Conservation (phyloP, 2,888 invertebrate genomes). For the Perithous albicinctus region DNA sequence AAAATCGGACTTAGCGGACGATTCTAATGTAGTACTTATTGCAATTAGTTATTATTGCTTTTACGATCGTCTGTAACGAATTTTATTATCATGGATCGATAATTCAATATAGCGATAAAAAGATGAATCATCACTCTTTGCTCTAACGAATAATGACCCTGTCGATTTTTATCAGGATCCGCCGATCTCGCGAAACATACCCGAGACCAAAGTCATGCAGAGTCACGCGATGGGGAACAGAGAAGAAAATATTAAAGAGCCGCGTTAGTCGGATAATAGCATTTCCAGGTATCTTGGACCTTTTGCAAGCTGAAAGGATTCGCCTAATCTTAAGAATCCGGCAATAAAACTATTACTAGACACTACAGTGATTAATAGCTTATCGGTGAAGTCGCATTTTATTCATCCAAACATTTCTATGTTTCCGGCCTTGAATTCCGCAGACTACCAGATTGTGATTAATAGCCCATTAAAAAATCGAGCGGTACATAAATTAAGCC, state of each 20-base stretch:
- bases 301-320: background rate
- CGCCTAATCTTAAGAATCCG: background rate
- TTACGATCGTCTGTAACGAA: background rate
- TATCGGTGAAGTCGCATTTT: conserved; percentile 8
- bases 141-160: no score
- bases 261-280: background rate
- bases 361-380: conserved; percentile 13
- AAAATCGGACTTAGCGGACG: background rate
- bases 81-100: background rate
- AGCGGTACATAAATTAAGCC: conserved; percentile 19
- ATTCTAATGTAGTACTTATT: no score
- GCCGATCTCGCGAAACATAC: background rate
- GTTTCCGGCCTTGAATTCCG: conserved; percentile 10
- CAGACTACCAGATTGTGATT: conserved; percentile 19
- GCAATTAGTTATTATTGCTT: background rate
- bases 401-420: conserved; percentile 1
- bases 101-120: no score
- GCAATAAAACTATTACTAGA: background rate
- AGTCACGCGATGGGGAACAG: background rate
- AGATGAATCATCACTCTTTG: background rate
- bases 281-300: background rate
- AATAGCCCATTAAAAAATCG: conserved; percentile 44
- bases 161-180: background rate
- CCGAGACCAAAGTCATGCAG: background rate
- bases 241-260: background rate